Evolutionary conservation across 2,797 vertebrate genomes (phyloP).

Genomic region (Fratercula arctica): DNA sequence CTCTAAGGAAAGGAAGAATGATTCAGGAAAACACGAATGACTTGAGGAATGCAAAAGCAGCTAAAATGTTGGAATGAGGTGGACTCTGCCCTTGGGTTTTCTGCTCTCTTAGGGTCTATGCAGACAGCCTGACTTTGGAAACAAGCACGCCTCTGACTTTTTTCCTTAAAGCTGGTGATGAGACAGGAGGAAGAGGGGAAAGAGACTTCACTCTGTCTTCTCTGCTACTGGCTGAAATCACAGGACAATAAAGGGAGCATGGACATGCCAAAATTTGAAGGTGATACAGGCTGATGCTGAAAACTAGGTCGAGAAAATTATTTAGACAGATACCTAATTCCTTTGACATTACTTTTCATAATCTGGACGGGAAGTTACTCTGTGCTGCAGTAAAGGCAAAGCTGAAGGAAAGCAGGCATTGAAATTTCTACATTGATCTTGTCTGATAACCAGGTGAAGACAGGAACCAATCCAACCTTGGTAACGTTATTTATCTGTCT

Average conservation of each 20-base stretch:
- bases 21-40: neutral
- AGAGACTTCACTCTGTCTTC: neutral
- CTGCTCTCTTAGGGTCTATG: neutral
- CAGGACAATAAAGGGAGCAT: accelerated
- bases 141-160: neutral
- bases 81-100: neutral
- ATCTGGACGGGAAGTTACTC: neutral
- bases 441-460: neutral
- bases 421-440: neutral
- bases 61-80: neutral
- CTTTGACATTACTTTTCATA: neutral
- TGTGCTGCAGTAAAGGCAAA: neutral
- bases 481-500: neutral
- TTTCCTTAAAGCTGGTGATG: neutral
- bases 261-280: neutral
- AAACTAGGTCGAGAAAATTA: neutral
- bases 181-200: neutral
- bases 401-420: neutral
- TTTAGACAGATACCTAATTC: neutral
- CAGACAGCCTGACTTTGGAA: neutral
- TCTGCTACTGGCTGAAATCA: neutral
- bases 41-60: neutral
- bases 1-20: neutral
- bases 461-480: neutral
- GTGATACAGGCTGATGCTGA: neutral